Percentiles rank a stretch among this genome's conserved stretches.
These are phyloP conservation scores for Triops cancriformis DNA, from an alignment of 1,140 invertebrate species.

Conservation along the genomic window DNA sequence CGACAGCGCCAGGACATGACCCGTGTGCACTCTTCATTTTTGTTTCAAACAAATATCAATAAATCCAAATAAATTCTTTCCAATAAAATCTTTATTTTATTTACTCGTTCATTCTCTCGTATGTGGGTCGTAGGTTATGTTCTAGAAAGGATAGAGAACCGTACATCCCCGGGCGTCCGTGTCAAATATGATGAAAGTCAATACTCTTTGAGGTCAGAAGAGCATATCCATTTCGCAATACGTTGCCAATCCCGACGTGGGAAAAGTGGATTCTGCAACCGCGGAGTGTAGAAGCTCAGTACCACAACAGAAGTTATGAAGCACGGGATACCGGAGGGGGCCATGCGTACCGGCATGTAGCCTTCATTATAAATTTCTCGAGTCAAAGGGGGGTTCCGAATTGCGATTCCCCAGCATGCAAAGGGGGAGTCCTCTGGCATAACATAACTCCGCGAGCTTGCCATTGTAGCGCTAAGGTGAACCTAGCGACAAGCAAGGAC, in stretches of 20 bases:
- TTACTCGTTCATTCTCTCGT: too few species aligned
- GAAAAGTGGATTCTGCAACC: neutral
- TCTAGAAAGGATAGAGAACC: too few species aligned
- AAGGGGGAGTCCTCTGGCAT: neutral
- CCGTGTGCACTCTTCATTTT: too few species aligned
- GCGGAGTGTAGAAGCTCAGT: neutral
- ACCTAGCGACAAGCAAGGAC: neutral
- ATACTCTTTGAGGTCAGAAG: neutral
- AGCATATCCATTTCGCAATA: neutral
- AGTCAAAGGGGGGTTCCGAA: conserved; percentile 3
- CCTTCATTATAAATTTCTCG: conserved; percentile 10
- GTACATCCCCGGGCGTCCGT: too few species aligned
- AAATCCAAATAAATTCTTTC: too few species aligned
- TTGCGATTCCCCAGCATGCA: neutral
- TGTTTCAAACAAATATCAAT: too few species aligned
- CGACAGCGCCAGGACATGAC: too few species aligned
- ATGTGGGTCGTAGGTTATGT: too few species aligned
- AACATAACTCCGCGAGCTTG: neutral
- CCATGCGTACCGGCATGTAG: neutral
- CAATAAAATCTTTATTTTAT: too few species aligned
- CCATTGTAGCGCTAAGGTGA: neutral
- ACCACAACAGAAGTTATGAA: neutral
- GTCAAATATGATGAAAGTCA: too few species aligned
- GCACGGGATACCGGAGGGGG: neutral
- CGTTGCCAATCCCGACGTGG: neutral